Percentiles rank a stretch among this genome's conserved stretches.
Conservation (phyloP, 1,140 invertebrate species). For the Aplysia californica region DNA sequence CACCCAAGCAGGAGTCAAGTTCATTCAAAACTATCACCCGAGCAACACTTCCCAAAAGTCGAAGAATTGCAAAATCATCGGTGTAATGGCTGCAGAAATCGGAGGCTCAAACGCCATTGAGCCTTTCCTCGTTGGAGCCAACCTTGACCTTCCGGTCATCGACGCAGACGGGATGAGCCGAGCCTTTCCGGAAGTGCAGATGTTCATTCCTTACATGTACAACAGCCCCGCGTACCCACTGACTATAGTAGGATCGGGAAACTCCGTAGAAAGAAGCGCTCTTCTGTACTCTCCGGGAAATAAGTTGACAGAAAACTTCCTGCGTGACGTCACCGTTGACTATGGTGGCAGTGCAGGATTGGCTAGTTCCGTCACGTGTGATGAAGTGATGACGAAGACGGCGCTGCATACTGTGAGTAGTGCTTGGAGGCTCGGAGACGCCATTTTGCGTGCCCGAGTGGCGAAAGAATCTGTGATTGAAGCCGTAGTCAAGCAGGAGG, state of each 20-base stretch:
- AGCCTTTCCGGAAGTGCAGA: constrained; percentile 59
- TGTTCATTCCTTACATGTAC: constrained; percentile 57
- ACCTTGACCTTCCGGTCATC: constrained; percentile 48
- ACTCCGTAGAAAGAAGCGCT: background rate
- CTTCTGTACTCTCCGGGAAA: background rate
- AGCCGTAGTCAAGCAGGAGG: constrained; percentile 39
- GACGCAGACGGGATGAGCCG: constrained; percentile 64
- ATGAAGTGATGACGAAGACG: constrained; percentile 38
- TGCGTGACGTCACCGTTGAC: constrained; percentile 46
- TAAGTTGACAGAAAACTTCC: constrained; percentile 54
- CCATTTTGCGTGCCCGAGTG: constrained; percentile 45
- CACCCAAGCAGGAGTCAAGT: constrained; percentile 39
- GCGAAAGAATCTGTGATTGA: constrained; percentile 45
- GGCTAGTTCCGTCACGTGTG: constrained; percentile 34
- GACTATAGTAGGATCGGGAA: constrained; percentile 29
- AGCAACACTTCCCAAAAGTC: background rate
- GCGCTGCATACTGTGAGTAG: constrained; percentile 45
- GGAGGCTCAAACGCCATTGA: constrained; percentile 60
- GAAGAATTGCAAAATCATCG: constrained; percentile 43
- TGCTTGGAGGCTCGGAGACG: constrained; percentile 54
- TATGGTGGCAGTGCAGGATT: constrained; percentile 54
- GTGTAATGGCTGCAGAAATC: constrained; percentile 54
- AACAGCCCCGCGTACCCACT: constrained; percentile 46
- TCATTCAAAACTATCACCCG: constrained; percentile 48
- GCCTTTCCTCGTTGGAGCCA: constrained; percentile 54